Percentiles rank a stretch among this genome's conserved stretches.
These are phyloP conservation scores for Micromussa lordhowensis DNA, from an alignment of 92 coral and sea anemone species.

Conservation along the genomic window DNA sequence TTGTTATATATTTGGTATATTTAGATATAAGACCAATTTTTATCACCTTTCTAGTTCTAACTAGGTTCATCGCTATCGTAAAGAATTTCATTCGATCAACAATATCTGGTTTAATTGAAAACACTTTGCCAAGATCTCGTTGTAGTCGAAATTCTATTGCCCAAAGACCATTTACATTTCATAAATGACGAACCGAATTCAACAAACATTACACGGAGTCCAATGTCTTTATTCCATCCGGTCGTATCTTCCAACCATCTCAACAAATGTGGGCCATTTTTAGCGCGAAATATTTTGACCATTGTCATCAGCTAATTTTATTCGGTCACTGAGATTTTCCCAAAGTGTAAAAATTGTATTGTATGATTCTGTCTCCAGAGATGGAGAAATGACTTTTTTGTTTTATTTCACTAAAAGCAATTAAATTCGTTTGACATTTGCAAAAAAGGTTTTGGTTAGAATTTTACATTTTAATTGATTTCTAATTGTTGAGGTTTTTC, in stretches of 20 bases:
- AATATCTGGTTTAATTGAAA: not conserved
- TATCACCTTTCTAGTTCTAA: not conserved
- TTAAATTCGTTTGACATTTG: constrained; percentile 18
- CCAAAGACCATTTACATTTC: not conserved
- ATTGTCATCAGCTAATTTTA: not conserved
- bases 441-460: not conserved
- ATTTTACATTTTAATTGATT: not conserved
- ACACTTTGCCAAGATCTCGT: not conserved
- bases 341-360: not conserved
- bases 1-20: not conserved
- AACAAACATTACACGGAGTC: not conserved
- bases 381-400: not conserved
- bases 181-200: not conserved
- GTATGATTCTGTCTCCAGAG: not conserved
- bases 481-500: not conserved
- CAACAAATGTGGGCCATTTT: not conserved
- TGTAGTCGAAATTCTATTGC: not conserved
- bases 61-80: not conserved
- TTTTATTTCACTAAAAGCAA: constrained; percentile 11
- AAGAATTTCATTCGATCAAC: not conserved
- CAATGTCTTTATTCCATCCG: not conserved
- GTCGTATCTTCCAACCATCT: not conserved
- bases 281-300: not conserved
- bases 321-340: not conserved
- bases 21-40: not conserved